These are phyloP conservation scores for Phodopus roborovskii DNA, from an alignment of 2,113 vertebrate genomes.

Conservation along the genomic window DNA sequence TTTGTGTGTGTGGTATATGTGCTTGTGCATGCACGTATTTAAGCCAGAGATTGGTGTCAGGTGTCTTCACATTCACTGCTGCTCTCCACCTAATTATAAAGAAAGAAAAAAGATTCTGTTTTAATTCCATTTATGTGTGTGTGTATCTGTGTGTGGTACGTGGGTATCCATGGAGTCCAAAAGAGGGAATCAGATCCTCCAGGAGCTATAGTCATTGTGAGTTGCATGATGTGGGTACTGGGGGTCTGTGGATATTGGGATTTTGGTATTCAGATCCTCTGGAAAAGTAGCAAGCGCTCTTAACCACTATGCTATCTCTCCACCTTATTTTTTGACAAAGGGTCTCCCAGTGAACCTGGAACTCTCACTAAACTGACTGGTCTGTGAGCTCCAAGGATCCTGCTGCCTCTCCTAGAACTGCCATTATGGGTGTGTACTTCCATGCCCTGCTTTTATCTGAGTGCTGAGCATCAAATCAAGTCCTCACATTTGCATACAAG, in stretches of 20 bases:
- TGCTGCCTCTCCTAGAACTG: background rate
- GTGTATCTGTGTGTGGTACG: background rate
- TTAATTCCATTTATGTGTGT: background rate
- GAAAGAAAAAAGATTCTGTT: background rate
- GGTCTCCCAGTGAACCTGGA: background rate
- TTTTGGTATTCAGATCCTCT: background rate
- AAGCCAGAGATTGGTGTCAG: background rate
- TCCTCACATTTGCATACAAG: background rate
- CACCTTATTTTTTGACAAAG: background rate
- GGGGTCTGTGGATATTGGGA: background rate
- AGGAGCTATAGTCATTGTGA: background rate
- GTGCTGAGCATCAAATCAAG: too few relatives aligned
- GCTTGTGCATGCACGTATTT: background rate
- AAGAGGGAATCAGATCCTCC: too few relatives aligned
- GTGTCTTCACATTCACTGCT: too few relatives aligned
- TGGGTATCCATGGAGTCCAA: background rate
- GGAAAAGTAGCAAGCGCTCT: background rate
- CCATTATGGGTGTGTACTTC: background rate
- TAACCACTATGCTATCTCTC: background rate
- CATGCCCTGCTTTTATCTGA: background rate
- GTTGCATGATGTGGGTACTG: background rate
- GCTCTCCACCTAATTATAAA: background rate
- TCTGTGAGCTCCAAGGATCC: background rate
- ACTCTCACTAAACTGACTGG: background rate
- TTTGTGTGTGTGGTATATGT: background rate